These are phyloP conservation scores for Rhyacichthys aspro DNA, from an alignment of 2,797 vertebrate genomes.

Conservation along the genomic window DNA sequence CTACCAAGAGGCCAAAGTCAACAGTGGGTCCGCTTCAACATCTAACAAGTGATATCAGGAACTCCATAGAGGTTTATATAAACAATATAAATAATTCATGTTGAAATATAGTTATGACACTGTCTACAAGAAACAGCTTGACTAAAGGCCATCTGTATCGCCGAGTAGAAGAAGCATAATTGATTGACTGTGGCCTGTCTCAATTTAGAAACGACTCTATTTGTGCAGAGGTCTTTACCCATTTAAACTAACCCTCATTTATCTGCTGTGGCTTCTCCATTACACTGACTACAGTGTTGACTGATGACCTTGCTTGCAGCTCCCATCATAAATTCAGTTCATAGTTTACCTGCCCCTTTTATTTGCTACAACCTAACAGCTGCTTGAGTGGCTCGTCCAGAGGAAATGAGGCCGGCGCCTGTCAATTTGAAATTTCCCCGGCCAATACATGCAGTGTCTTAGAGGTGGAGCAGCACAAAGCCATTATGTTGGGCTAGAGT, in stretches of 20 bases:
- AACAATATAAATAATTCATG: too few relatives aligned
- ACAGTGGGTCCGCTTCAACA: too few relatives aligned
- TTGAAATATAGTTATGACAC: too few relatives aligned
- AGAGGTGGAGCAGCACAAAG: slow-evolving; percentile 26
- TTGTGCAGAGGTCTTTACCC: not conserved
- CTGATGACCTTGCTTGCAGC: slow-evolving; percentile 24
- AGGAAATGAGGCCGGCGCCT: slow-evolving; percentile 28
- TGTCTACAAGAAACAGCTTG: too few relatives aligned
- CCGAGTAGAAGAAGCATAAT: not conserved
- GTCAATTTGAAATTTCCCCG: slow-evolving; percentile 39
- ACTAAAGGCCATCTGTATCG: not conserved
- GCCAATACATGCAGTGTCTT: slow-evolving; percentile 18
- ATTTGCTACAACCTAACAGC: slow-evolving; percentile 25
- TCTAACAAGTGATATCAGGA: too few relatives aligned
- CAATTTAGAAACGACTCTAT: not conserved
- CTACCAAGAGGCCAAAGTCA: not conserved
- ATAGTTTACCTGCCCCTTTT: slow-evolving; percentile 25
- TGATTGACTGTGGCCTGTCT: not conserved
- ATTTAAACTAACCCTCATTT: slow-evolving; percentile 7
- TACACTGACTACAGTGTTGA: slow-evolving; percentile 21
- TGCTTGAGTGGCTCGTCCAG: slow-evolving; percentile 22
- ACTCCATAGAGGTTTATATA: too few relatives aligned
- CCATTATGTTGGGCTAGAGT: slow-evolving; percentile 9
- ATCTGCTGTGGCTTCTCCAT: slow-evolving; percentile 9
- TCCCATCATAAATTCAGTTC: slow-evolving; percentile 34